These are phyloP conservation scores for Physella acuta DNA, from an alignment of 1,140 invertebrate genomes.

Conservation along the genomic window DNA sequence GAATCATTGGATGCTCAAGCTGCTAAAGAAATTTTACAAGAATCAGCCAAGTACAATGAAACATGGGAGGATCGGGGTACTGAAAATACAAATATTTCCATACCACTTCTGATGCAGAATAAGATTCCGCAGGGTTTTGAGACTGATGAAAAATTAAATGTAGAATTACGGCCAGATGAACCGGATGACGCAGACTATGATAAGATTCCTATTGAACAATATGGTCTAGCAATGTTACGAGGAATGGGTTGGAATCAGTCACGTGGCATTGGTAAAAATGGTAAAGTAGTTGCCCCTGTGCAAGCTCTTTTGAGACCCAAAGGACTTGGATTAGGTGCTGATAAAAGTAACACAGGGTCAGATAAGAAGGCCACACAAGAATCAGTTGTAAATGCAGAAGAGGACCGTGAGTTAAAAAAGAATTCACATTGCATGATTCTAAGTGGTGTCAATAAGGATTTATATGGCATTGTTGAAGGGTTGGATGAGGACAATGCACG, in stretches of 20 bases:
- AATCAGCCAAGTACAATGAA: conserved; percentile 47
- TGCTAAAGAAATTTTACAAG: conserved; percentile 56
- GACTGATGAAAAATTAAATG: conserved; percentile 62
- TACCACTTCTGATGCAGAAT: conserved; percentile 62
- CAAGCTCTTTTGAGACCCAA: conserved; percentile 75
- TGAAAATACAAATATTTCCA: conserved; percentile 40
- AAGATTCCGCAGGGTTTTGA: conserved; percentile 62
- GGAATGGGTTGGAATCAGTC: conserved; percentile 91
- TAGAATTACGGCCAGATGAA: conserved; percentile 59
- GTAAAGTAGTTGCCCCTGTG: conserved; percentile 62
- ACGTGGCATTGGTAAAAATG: conserved; percentile 69
- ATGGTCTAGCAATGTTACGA: conserved; percentile 86
- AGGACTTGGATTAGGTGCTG: conserved; percentile 88
- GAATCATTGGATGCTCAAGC: conserved; percentile 49
- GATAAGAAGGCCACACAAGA: conserved; percentile 22
- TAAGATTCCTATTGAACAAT: conserved; percentile 80
- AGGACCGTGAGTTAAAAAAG: conserved; percentile 42
- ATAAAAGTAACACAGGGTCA: conserved; percentile 39
- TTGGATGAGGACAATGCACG: conserved; percentile 83
- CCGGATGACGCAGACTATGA: conserved; percentile 76
- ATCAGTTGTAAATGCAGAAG: conserved; percentile 36
- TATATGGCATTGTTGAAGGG: conserved; percentile 81
- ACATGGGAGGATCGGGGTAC: conserved; percentile 46
- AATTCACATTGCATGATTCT: conserved; percentile 50
- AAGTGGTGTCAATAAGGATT: conserved; percentile 67